phyloP scores from a whole-genome alignment of 2,797 vertebrate genomes.

The Bradypus variegatus region DNA sequence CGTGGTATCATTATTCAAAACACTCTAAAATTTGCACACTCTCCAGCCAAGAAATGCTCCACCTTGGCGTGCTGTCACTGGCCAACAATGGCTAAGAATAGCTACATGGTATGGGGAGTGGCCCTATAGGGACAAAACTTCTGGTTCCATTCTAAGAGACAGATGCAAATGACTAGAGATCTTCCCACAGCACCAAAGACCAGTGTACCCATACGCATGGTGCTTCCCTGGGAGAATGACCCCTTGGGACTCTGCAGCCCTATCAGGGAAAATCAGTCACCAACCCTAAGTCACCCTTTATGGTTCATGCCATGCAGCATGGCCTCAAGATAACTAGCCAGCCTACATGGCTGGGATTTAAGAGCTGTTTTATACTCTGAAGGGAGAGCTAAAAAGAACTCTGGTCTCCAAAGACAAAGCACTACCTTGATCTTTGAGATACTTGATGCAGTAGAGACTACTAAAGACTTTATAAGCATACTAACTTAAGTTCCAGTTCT shows the following conservation, averaged over 20 bases:
- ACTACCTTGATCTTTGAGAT: not conserved
- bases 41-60: not conserved
- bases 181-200: not conserved
- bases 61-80: not conserved
- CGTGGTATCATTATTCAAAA: not conserved
- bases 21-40: not conserved
- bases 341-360: not conserved
- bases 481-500: not conserved
- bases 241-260: not conserved
- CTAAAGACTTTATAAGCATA: not conserved
- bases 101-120: not conserved
- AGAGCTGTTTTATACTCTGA: slow-evolving; percentile 13
- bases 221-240: not conserved
- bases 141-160: not conserved
- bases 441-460: not conserved
- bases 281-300: not conserved
- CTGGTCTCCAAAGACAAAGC: not conserved
- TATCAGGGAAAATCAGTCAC: not conserved
- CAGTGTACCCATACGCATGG: not conserved
- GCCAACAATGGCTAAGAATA: not conserved
- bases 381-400: not conserved
- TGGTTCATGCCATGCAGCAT: not conserved
- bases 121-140: not conserved
- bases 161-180: not conserved
- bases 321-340: not conserved